Evolutionary conservation across 1,140 invertebrate genomes (phyloP), one percentile per base, ranked within the genome.

Genomic region (Formica selysi): DNA sequence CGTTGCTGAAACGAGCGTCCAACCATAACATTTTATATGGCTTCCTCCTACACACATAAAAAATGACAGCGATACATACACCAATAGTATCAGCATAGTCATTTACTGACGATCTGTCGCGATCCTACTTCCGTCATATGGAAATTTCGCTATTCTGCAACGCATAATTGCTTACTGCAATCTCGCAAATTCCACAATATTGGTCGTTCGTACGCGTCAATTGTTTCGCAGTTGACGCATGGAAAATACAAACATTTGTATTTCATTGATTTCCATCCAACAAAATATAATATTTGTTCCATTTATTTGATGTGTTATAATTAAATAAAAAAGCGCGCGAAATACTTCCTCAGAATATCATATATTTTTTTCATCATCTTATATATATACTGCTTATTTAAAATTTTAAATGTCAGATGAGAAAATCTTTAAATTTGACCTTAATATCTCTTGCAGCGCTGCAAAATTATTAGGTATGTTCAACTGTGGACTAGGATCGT

Each of bases 81-180:
- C 26, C 19, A 51, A 51, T 38, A 26, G 11, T 74, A 83, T 83
- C 57, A 74, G 38, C 57, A 19, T 19, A 80, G 29, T 62, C 67
- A 83, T 83, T 83, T 83, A 61, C 38, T 38, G n/a, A 74, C 79
- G 22, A 83, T 83, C 54, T 83, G 68, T 83, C 57, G 54, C 79
- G 79, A 22, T 44, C 5, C 68, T 73, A 74, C 32, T 73, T 73
- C 68, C 79, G 79, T 83, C 79, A 83, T 61, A 54, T 83, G 38
- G 54, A 83, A 81, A 74, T 73, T 83, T 81, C 16, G 38, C 38
- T 73, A 74, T 83, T 74, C n/a, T 59, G 41, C 79, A 74, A 62
- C n/a, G 54, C 79, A 59, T 74, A 83, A 61, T 74, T 54, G 54
- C 16, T 71, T 44, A 59, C 67, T 19, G 36, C 22, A 38, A 26